Evolutionary conservation across 2,113 vertebrate species (phyloP).

Genomic region (Otocyon megalotis): DNA sequence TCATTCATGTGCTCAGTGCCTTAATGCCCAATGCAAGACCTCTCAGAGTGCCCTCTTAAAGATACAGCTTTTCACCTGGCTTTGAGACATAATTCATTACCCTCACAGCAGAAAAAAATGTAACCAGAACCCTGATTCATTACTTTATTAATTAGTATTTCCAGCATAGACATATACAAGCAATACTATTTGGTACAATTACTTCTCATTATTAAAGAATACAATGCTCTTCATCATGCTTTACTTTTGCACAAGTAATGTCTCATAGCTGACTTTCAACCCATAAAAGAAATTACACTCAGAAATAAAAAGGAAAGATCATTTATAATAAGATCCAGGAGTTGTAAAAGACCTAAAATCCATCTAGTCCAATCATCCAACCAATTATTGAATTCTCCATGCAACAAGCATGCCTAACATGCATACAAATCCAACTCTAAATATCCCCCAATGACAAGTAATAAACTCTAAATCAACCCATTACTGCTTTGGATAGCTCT

Average conservation of each 20-base stretch:
- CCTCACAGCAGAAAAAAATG: constrained; percentile 6
- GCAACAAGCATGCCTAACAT: not conserved
- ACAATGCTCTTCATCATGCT: not conserved
- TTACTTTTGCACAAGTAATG: not conserved
- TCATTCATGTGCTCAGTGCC: not conserved
- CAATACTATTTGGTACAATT: not conserved
- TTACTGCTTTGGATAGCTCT: not conserved
- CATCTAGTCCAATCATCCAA: not conserved
- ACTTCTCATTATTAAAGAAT: not conserved
- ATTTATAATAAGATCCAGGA: not conserved
- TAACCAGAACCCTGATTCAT: not conserved
- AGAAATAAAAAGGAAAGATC: not conserved
- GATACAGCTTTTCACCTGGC: not conserved
- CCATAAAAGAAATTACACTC: not conserved
- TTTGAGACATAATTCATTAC: not conserved
- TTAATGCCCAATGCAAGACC: not conserved
- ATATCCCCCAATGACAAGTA: not conserved
- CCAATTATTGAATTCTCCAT: not conserved
- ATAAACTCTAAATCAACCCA: not conserved
- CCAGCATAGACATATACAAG: not conserved
- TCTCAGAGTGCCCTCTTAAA: not conserved
- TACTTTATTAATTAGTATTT: not conserved
- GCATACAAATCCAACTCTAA: not conserved
- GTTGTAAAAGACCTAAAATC: not conserved
- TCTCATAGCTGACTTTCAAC: not conserved